Evolutionary conservation across 2,797 vertebrate genomes (phyloP).

Genomic region (Lemur catta): DNA sequence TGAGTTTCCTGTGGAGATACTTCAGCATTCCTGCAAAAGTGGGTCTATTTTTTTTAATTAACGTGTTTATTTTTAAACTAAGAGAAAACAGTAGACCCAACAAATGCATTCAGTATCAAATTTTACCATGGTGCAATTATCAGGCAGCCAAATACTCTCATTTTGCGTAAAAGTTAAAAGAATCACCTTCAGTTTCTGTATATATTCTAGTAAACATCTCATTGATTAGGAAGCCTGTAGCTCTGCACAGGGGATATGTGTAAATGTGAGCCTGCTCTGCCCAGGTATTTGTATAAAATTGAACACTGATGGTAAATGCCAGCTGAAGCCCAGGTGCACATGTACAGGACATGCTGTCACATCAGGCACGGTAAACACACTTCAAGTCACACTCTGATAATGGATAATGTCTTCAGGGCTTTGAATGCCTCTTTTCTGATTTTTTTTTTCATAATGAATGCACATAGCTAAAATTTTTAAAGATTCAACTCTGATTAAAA

Average conservation of each 20-base stretch:
- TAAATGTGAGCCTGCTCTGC: background rate
- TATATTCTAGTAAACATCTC: background rate
- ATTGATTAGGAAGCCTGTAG: background rate
- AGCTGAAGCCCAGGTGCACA: background rate
- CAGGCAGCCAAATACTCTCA: background rate
- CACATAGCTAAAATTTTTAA: background rate
- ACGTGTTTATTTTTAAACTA: background rate
- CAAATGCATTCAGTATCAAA: background rate
- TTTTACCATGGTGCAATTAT: background rate
- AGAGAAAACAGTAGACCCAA: background rate
- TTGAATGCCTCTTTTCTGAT: background rate
- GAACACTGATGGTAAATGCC: background rate
- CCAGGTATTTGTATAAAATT: background rate
- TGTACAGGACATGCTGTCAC: background rate
- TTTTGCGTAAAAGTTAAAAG: background rate
- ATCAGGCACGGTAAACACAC: background rate
- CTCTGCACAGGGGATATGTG: background rate
- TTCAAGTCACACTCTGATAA: background rate
- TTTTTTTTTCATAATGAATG: background rate
- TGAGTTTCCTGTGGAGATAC: background rate
- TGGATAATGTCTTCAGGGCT: background rate
- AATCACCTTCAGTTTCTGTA: background rate
- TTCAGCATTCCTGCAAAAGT: background rate
- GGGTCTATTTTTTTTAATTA: background rate
- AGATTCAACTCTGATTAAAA: background rate